These are phyloP conservation scores for Myrmecobius fasciatus DNA, from an alignment of 2,113 vertebrate species.

Conservation along the genomic window DNA sequence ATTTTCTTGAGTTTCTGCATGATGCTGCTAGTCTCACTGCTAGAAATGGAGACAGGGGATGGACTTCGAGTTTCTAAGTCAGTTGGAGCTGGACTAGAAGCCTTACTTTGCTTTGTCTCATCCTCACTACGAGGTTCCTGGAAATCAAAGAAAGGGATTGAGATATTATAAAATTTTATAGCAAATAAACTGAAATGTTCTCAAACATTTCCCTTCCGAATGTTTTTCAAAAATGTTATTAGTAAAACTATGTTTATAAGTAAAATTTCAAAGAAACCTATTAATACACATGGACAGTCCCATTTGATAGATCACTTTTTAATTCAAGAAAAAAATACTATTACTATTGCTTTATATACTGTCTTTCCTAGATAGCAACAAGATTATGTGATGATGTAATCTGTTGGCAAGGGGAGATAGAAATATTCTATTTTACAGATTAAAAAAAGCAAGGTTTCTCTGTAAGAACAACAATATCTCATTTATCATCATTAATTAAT, in stretches of 20 bases:
- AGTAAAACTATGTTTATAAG: conserved; percentile 34
- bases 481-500: too few relatives aligned
- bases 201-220: conserved; percentile 51
- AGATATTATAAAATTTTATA: conserved; percentile 18
- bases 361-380: conserved; percentile 1
- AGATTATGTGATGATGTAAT: neutral
- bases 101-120: conserved; percentile 81
- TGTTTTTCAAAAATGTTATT: conserved; percentile 33
- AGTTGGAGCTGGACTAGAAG: conserved; percentile 82
- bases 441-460: conserved; percentile 19
- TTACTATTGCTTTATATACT: neutral
- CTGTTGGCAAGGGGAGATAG: neutral
- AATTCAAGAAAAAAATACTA: conserved; percentile 24
- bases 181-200: conserved; percentile 38
- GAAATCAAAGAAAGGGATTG: conserved; percentile 42
- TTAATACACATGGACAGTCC: neutral
- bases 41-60: conserved; percentile 93
- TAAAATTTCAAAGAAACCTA: conserved; percentile 25
- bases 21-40: conserved; percentile 98
- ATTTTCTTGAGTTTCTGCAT: conserved; percentile 99
- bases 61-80: conserved; percentile 91
- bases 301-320: conserved; percentile 18
- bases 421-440: conserved; percentile 31
- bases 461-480: too few relatives aligned
- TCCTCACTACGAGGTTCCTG: conserved; percentile 89